Evolutionary conservation across 2,113 vertebrate genomes (phyloP), one percentile per base, ranked within the genome.

Genomic region (Hassar affinis): DNA sequence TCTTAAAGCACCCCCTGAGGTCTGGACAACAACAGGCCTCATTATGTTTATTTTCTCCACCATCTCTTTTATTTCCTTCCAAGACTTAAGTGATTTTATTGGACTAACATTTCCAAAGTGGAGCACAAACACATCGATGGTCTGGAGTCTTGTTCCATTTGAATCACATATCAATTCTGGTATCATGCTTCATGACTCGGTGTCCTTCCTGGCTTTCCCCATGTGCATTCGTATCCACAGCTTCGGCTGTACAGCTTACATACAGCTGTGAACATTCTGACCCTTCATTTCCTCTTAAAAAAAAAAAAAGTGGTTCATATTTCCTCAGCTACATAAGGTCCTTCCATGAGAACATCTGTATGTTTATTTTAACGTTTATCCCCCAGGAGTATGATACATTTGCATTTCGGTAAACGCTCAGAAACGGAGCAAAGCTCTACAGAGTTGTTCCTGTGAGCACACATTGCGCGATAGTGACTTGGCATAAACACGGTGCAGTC

Each of bases 271-370:
- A 66, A 78, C 61, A 18, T 68, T 76, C 25, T 68, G 61, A 77
- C 33, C 49, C 61, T 83, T 68, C 14, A 68, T 78, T 83, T 83
- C 45, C 72, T 47, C 12, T 49, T 15, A 20, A 4, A 6, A 45
- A 38, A 57, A 56, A 81, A 42, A 57, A 82, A 54, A 69, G 51
- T n/a, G 35, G 64, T 42, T 79, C 17, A 45, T 62, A 35, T 75
- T 83, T 83, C 33, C 59, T 25, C 57, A 35, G 69, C 69, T 75
- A 33, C 54, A 82, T 74, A 71, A 71, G 56, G 11, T n/a, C n/a
- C 56, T 51, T 51, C 27, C 72, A 38, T 77, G 66, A 74, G 83
- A 84, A 79, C 83, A 77, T 83, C 59, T 83, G 72, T 74, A 62
- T 62, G 66, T 56, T 72, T 66, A 7, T 54, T 64, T 64, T 51